These are phyloP conservation scores for Fringilla coelebs DNA, from an alignment of 2,797 vertebrate species.

Conservation along the genomic window DNA sequence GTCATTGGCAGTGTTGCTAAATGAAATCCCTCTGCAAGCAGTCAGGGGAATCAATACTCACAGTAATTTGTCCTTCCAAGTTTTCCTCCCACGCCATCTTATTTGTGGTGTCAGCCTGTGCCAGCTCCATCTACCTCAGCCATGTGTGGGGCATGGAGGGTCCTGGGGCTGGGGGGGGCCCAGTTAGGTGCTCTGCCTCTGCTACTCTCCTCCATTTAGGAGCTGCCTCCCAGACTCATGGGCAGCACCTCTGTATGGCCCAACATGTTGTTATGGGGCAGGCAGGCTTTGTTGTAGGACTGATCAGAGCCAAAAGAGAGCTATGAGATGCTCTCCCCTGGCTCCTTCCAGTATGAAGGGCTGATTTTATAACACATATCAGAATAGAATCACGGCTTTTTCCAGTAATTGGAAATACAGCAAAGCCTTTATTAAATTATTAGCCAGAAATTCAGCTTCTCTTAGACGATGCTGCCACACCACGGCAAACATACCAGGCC, in stretches of 20 bases:
- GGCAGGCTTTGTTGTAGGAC: background rate
- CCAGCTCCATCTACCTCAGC: background rate
- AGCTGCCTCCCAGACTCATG: background rate
- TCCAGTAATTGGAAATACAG: constrained; percentile 31
- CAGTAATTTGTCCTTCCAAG: constrained; percentile 46
- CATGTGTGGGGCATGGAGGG: background rate
- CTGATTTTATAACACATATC: background rate
- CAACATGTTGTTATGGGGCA: accelerated
- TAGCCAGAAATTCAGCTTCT: constrained; percentile 27
- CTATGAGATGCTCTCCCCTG: background rate
- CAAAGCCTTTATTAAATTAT: constrained; percentile 31
- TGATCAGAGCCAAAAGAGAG: background rate
- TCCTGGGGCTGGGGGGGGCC: background rate
- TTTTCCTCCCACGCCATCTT: constrained; percentile 24
- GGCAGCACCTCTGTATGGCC: background rate
- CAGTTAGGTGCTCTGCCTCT: background rate
- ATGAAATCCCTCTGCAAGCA: constrained; percentile 67
- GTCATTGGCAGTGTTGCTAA: constrained; percentile 58
- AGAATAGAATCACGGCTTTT: constrained; percentile 21
- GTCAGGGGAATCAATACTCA: background rate
- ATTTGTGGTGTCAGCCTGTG: background rate
- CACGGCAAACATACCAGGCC: background rate
- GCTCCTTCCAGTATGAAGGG: background rate
- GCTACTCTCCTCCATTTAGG: background rate
- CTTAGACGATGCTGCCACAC: background rate